Evolutionary conservation across 2,888 invertebrate species (phyloP).

Genomic region (Ochropacha duplaris): DNA sequence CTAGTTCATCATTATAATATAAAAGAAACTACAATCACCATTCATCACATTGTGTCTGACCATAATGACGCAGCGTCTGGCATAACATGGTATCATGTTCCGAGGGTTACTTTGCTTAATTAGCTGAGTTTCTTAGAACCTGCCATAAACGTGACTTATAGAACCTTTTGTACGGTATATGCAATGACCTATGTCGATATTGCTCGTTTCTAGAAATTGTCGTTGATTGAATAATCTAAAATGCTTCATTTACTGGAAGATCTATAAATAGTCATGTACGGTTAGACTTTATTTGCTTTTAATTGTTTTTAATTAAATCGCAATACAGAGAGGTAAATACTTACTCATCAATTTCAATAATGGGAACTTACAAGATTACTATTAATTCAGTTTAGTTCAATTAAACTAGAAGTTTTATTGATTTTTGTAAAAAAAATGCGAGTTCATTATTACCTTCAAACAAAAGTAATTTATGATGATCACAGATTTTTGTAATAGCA

Average conservation of each 20-base stretch:
- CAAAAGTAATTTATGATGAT: too few relatives aligned
- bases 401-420: too few relatives aligned
- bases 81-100: not conserved
- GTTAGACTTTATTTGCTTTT: too few relatives aligned
- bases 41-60: not conserved
- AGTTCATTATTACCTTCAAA: too few relatives aligned
- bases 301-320: too few relatives aligned
- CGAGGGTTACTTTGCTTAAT: conserved; percentile 4
- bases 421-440: too few relatives aligned
- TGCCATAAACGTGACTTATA: not conserved
- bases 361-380: too few relatives aligned
- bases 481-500: not conserved
- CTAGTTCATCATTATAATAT: too few relatives aligned
- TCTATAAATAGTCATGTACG: not conserved
- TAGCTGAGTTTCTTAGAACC: not conserved
- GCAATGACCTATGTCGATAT: not conserved
- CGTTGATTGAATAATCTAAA: not conserved
- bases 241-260: not conserved
- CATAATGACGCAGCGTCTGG: conserved; percentile 2
- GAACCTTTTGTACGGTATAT: not conserved
- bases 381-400: too few relatives aligned
- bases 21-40: not conserved
- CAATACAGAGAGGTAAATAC: too few relatives aligned
- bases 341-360: too few relatives aligned
- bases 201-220: not conserved